Conservation (phyloP, 2,888 invertebrate species). For the Drosophila silvestris region DNA sequence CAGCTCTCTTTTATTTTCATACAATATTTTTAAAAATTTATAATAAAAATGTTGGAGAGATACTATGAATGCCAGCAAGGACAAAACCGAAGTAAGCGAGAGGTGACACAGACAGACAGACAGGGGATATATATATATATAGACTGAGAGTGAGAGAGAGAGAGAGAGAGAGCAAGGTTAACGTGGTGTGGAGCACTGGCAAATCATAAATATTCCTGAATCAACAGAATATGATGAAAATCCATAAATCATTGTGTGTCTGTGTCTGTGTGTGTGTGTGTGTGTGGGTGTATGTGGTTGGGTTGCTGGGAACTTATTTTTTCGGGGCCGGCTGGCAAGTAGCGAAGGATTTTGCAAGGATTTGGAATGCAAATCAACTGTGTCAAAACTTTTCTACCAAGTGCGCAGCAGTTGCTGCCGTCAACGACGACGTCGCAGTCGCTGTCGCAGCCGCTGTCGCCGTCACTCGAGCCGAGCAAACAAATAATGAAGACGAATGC, state of each 20-base stretch:
- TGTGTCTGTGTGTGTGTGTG: conserved; percentile 8
- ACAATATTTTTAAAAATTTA: conserved; percentile 63
- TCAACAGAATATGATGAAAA: conserved; percentile 84
- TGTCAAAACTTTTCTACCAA: conserved; percentile 78
- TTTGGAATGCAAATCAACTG: conserved; percentile 81
- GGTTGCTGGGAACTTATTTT: background rate
- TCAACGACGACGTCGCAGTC: conserved; percentile 19
- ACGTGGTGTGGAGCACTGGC: conserved; percentile 54
- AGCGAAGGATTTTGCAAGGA: conserved; percentile 62
- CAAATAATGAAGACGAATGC: conserved; percentile 82
- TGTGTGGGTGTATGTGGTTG: background rate
- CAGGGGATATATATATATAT: background rate
- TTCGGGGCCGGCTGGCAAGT: conserved; percentile 6
- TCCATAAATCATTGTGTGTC: conserved; percentile 81
- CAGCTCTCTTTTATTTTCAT: conserved; percentile 47
- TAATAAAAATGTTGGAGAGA: conserved; percentile 46
- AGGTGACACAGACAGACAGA: background rate
- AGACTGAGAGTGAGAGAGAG: conserved; percentile 1
- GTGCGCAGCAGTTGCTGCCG: conserved; percentile 64
- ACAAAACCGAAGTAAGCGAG: conserved; percentile 18
- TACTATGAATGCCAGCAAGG: conserved; percentile 36
- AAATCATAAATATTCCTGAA: conserved; percentile 83
- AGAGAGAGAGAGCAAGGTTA: conserved; percentile 38
- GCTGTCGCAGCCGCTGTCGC: conserved; percentile 15
- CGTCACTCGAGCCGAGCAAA: conserved; percentile 69